Percentiles rank a stretch among this genome's conserved stretches.
phyloP scores from a whole-genome alignment of 2,113 vertebrate species.

The Ptychochromis oligacanthus region DNA sequence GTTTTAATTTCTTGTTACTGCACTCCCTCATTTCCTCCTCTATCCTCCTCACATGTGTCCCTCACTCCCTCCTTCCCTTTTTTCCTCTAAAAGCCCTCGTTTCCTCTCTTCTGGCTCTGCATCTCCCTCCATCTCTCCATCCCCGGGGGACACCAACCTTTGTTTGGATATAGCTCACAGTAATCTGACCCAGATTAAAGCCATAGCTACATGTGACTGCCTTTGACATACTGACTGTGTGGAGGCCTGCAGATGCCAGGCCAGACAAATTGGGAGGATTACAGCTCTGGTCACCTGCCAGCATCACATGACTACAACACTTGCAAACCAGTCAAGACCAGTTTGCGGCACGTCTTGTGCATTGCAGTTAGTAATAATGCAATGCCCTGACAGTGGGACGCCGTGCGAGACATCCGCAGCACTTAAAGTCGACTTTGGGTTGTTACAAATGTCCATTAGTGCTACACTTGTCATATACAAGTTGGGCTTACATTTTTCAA shows the following conservation, averaged over 20 bases:
- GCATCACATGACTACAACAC: slow-evolving; percentile 6
- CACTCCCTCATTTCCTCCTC: not conserved
- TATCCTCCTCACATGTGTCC: not conserved
- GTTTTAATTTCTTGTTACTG: not conserved
- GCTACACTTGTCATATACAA: slow-evolving; percentile 28
- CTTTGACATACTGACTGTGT: slow-evolving; percentile 27
- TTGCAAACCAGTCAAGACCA: slow-evolving; percentile 29
- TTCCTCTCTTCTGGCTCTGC: not conserved
- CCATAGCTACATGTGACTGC: slow-evolving; percentile 31
- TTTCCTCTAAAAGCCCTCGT: not conserved
- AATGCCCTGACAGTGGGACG: not conserved
- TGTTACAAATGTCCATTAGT: slow-evolving; percentile 47
- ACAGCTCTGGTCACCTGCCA: slow-evolving; percentile 35
- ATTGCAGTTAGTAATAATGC: slow-evolving; percentile 12
- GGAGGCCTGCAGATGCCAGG: slow-evolving; percentile 21
- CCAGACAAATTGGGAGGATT: slow-evolving; percentile 45
- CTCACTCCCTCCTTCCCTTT: not conserved
- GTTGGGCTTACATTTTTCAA: slow-evolving; percentile 61
- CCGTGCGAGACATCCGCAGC: slow-evolving; percentile 16
- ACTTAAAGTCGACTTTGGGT: slow-evolving; percentile 34
- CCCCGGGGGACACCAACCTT: slow-evolving; percentile 11
- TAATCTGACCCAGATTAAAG: slow-evolving; percentile 72
- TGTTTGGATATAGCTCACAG: slow-evolving; percentile 19
- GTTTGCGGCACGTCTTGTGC: slow-evolving; percentile 18
- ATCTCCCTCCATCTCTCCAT: slow-evolving; percentile 2